Evolutionary conservation across 2,797 vertebrate genomes (phyloP), one percentile per base, ranked within the genome.

Genomic region (Liparis tanakae): DNA sequence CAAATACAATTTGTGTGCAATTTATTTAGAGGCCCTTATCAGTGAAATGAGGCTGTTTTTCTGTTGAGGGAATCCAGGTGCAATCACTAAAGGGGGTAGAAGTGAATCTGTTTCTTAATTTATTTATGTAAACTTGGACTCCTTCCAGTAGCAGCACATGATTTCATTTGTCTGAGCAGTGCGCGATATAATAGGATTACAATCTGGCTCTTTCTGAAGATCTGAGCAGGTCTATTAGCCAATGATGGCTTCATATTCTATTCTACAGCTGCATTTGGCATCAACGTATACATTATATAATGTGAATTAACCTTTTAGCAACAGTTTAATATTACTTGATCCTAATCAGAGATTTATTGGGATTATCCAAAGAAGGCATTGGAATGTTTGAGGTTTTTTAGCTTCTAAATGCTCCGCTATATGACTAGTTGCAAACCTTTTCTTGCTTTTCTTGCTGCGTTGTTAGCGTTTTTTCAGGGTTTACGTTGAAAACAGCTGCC

Each of bases 111-210:
- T 89, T 90, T 90, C 84, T 83, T 92, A 90, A 94, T 94, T 91
- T 89, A 93, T 93, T 93, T 89, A 91, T 87, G 88, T 89, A 87
- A 91, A 91, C 91, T 86, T 94, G 92, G 92, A 88, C 57, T 85
- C 72, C 61, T 62, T 92, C 90, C 93, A 94, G 90, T 73, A 84
- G 80, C 83, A 88, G 87, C 86, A 90, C 85, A 93, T 92, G 86
- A 93, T 92, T 93, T 88, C 81, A 91, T 94, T 94, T 92, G 90
- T 94, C 86, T 86, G 87, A 86, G 82, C 85, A 75, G 87, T 86
- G 90, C 68, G 87, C 89, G 84, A 91, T 91, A 76, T 90, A 94
- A 93, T 80, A 76, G 87, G 80, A 90, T 93, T 93, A 92, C 88
- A 93, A 88, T 87, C 90, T 88, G 87, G 60, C 88, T 84, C 88